Percentiles rank a stretch among this genome's conserved stretches.
phyloP scores from a whole-genome alignment of 2,113 vertebrate genomes.

The Megaptera novaeangliae region DNA sequence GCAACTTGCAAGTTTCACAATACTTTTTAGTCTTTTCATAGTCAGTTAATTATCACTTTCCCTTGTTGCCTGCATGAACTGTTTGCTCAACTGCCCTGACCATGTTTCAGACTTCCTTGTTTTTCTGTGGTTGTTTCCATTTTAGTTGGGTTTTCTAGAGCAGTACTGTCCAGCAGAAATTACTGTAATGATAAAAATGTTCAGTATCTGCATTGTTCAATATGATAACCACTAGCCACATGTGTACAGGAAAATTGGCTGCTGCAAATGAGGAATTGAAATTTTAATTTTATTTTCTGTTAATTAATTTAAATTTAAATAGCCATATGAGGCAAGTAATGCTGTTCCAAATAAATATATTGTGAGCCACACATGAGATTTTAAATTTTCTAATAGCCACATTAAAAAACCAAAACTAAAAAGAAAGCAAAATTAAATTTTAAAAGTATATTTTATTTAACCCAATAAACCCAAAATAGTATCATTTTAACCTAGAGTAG shows the following conservation, averaged over 20 bases:
- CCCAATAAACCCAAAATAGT: not conserved
- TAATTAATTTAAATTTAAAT: not conserved
- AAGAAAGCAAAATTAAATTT: not conserved
- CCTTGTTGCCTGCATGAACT: not conserved
- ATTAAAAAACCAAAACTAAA: not conserved
- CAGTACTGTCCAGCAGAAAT: not conserved
- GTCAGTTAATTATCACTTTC: conserved; percentile 25
- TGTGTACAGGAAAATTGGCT: not conserved
- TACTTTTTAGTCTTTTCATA: not conserved
- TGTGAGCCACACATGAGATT: not conserved
- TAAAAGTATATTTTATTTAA: not conserved
- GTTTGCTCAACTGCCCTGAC: not conserved
- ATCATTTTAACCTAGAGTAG: not conserved
- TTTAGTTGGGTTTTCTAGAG: not conserved
- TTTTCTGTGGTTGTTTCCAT: not conserved
- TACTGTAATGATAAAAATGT: not conserved
- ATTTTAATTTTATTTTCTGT: not conserved
- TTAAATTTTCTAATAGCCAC: not conserved
- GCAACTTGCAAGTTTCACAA: not conserved
- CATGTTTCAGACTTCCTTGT: not conserved
- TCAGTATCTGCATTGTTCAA: not conserved
- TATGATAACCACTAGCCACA: not conserved
- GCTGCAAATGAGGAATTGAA: not conserved
- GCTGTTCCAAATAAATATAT: not conserved
- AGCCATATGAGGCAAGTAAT: not conserved